Evolutionary conservation across 2,888 invertebrate genomes (phyloP).

Genomic region (Siphonodentalium dalli): DNA sequence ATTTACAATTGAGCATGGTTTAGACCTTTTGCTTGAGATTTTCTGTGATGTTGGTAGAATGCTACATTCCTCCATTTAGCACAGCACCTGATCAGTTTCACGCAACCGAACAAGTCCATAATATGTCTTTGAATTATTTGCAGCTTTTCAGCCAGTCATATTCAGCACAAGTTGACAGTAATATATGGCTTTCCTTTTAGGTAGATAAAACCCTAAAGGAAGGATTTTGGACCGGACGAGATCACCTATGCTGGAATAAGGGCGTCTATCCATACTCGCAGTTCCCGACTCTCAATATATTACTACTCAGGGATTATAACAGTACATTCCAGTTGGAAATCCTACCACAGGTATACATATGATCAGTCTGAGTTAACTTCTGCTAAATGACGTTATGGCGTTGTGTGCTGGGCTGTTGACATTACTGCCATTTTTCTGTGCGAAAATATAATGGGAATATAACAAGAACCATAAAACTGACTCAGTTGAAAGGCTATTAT

Average conservation of each 20-base stretch:
- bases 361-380: background rate
- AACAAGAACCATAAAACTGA: too few relatives aligned
- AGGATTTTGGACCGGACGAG: slow-evolving; percentile 56
- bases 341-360: slow-evolving; percentile 51
- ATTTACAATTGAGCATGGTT: too few relatives aligned
- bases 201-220: slow-evolving; percentile 4
- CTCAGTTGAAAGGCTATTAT: too few relatives aligned
- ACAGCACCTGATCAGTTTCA: background rate
- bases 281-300: slow-evolving; percentile 56
- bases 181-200: too few relatives aligned
- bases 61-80: background rate
- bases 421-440: too few relatives aligned
- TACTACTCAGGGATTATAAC: slow-evolving; percentile 43
- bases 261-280: slow-evolving; percentile 38
- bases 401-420: too few relatives aligned
- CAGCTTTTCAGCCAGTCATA: background rate
- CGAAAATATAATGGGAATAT: too few relatives aligned
- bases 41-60: too few relatives aligned
- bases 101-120: too few relatives aligned
- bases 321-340: slow-evolving; percentile 51
- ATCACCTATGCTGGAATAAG: slow-evolving; percentile 51
- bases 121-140: too few relatives aligned
- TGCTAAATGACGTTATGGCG: too few relatives aligned
- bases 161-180: too few relatives aligned
- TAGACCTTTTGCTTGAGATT: background rate